Percentiles rank a stretch among this genome's conserved stretches.
phyloP scores from a whole-genome alignment of 2,888 invertebrate species.

The Epinotia demarniana region DNA sequence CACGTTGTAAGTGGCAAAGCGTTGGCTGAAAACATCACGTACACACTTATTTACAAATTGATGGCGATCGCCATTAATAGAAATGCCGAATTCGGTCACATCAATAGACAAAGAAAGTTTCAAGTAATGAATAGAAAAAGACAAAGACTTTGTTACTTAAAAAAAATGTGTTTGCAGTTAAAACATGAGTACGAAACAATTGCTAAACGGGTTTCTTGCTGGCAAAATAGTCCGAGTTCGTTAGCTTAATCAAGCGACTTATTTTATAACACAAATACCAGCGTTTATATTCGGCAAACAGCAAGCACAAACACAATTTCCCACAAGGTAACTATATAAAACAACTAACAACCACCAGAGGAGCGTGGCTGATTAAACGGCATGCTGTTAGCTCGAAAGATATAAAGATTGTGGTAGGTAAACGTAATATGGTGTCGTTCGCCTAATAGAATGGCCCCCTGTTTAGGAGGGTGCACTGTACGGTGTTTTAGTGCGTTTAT shows the following conservation, averaged over 20 bases:
- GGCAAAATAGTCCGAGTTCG: conserved; percentile 13
- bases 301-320: conserved; percentile 54
- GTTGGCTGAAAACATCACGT: conserved; percentile 38
- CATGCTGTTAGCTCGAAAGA: conserved; percentile 71
- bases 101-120: not conserved
- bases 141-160: not conserved
- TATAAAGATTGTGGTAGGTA: conserved; percentile 70
- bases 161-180: not conserved
- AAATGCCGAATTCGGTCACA: conserved; percentile 1
- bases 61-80: conserved; percentile 1
- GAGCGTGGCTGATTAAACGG: conserved; percentile 75
- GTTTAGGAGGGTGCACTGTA: conserved; percentile 21
- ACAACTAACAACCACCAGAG: conserved; percentile 53
- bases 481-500: conserved; percentile 16
- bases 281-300: conserved; percentile 33
- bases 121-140: not conserved
- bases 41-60: conserved; percentile 17
- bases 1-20: conserved; percentile 45
- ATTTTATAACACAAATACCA: conserved; percentile 34
- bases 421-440: conserved; percentile 79
- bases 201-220: not conserved
- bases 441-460: conserved; percentile 75
- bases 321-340: conserved; percentile 48
- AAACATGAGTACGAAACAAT: not conserved
- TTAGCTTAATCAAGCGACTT: conserved; percentile 39